These are phyloP conservation scores for Drosophila murphyi DNA, from an alignment of 1,140 invertebrate species.

Conservation along the genomic window DNA sequence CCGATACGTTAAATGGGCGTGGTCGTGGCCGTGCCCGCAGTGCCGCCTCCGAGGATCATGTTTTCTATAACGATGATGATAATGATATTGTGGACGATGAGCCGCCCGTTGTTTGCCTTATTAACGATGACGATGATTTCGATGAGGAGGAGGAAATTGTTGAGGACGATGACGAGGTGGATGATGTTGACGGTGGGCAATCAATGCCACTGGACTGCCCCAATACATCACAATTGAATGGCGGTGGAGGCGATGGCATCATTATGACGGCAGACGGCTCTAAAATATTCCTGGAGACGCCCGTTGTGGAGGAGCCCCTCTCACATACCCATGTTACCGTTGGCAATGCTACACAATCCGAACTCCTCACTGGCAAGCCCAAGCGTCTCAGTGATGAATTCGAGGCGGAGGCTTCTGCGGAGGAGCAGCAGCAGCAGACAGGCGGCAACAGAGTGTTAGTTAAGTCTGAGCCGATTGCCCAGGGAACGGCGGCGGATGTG, in stretches of 20 bases:
- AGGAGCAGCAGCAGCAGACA: slow-evolving; percentile 35
- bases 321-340: slow-evolving; percentile 45
- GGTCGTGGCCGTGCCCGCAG: slow-evolving; percentile 4
- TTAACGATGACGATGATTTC: slow-evolving; percentile 73
- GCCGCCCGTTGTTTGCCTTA: slow-evolving; percentile 70
- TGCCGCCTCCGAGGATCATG: slow-evolving; percentile 47
- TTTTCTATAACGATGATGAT: slow-evolving; percentile 51
- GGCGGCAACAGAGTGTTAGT: slow-evolving; percentile 7
- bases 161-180: slow-evolving; percentile 57
- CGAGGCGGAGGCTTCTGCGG: slow-evolving; percentile 46
- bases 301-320: slow-evolving; percentile 75
- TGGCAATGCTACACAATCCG: slow-evolving; percentile 27
- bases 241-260: slow-evolving; percentile 50
- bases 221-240: slow-evolving; percentile 67
- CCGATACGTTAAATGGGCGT: slow-evolving; percentile 65
- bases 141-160: slow-evolving; percentile 55
- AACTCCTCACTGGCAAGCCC: slow-evolving; percentile 57
- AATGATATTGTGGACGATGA: slow-evolving; percentile 28
- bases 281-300: slow-evolving; percentile 79
- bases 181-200: slow-evolving; percentile 33
- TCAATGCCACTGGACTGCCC: slow-evolving; percentile 46
- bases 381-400: slow-evolving; percentile 84
- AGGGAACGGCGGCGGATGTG: slow-evolving; percentile 32
- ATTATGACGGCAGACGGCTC: slow-evolving; percentile 73
- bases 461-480: slow-evolving; percentile 44